phyloP scores from a whole-genome alignment of 2,888 invertebrate genomes.

The Syritta pipiens region DNA sequence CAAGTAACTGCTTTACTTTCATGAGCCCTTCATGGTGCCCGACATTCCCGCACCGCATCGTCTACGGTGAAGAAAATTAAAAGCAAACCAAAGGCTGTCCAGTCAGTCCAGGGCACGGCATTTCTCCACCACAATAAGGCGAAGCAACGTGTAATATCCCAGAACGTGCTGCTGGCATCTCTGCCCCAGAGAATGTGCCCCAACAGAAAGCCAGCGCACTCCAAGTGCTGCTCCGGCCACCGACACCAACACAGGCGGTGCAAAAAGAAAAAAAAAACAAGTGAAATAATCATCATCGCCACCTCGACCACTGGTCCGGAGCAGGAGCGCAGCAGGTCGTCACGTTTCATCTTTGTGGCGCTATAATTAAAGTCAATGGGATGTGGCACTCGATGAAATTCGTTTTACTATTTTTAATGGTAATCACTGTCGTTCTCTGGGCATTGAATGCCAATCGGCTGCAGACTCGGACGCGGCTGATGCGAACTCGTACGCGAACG shows the following conservation, averaged over 20 bases:
- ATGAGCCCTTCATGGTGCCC: too few relatives aligned
- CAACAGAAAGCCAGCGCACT: not conserved
- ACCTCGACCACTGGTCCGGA: too few relatives aligned
- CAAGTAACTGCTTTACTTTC: too few relatives aligned
- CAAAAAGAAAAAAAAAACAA: constrained; percentile 9
- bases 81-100: not conserved
- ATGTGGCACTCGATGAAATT: constrained; percentile 39
- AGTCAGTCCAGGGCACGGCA: not conserved
- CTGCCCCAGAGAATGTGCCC: too few relatives aligned
- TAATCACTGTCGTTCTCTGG: constrained; percentile 56
- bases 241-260: not conserved
- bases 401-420: constrained; percentile 48
- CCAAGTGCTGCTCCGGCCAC: constrained; percentile 10
- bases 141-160: not conserved
- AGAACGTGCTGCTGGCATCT: constrained; percentile 4
- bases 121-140: not conserved
- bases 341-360: constrained; percentile 45
- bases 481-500: too few relatives aligned
- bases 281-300: constrained; percentile 36
- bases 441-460: constrained; percentile 32
- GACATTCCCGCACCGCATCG: too few relatives aligned
- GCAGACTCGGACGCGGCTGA: too few relatives aligned
- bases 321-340: constrained; percentile 32
- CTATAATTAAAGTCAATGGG: constrained; percentile 54
- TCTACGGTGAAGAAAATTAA: not conserved